Evolutionary conservation across 2,888 invertebrate species (phyloP).

Genomic region (Dryadula phaetusa): DNA sequence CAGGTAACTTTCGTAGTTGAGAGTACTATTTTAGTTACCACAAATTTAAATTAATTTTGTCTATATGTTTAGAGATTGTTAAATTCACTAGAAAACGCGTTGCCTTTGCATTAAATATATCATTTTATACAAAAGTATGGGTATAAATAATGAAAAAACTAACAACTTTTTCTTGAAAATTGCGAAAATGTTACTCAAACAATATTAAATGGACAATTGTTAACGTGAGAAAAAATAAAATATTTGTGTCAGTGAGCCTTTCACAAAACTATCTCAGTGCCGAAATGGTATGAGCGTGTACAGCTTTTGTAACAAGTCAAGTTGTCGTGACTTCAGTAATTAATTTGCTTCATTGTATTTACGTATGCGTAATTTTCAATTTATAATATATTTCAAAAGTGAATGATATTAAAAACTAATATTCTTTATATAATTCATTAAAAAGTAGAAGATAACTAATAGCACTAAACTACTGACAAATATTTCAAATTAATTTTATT

Average conservation of each 20-base stretch:
- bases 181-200: conserved; percentile 23
- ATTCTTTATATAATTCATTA: neutral
- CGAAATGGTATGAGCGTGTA: conserved; percentile 22
- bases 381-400: neutral
- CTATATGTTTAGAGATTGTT: too few species aligned
- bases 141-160: neutral
- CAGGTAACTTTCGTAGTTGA: too few species aligned
- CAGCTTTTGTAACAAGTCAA: conserved; percentile 11
- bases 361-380: neutral
- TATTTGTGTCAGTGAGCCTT: conserved; percentile 44
- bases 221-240: conserved; percentile 30
- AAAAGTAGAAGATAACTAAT: neutral
- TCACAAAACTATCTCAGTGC: conserved; percentile 39
- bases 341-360: conserved; percentile 3
- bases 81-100: too few species aligned
- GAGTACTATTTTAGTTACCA: too few species aligned
- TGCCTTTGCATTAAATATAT: too few species aligned
- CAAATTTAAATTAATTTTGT: too few species aligned
- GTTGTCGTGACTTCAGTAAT: conserved; percentile 10
- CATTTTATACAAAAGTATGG: too few species aligned
- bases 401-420: neutral
- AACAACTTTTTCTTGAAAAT: neutral
- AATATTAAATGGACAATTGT: conserved; percentile 27
- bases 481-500: neutral
- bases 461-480: neutral